Conservation (phyloP, 2,113 vertebrate species). For the Paratilapia polleni region DNA sequence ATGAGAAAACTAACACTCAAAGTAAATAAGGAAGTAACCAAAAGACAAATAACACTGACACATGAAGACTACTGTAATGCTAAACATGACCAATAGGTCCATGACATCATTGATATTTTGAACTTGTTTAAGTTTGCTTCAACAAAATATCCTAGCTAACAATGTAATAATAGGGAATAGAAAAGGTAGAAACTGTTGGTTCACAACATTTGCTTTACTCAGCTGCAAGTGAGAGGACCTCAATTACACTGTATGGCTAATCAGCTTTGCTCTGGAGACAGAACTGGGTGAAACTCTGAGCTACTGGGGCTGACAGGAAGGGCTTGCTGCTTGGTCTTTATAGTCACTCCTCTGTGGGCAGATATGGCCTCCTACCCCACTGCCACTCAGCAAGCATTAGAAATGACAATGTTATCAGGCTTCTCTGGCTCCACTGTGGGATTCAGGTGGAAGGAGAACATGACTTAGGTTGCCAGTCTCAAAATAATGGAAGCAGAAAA, state of each 20-base stretch:
- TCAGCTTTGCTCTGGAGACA: constrained; percentile 28
- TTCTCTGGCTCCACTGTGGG: constrained; percentile 1
- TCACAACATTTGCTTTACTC: background rate
- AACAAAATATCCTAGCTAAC: too few species aligned
- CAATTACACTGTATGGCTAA: constrained; percentile 32
- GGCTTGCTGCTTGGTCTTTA: background rate
- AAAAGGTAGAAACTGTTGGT: background rate
- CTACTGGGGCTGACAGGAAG: background rate
- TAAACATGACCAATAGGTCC: too few species aligned
- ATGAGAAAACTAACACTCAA: too few species aligned
- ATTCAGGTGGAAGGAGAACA: background rate
- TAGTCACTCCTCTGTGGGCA: background rate
- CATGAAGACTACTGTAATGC: too few species aligned
- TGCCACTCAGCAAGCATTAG: constrained; percentile 42
- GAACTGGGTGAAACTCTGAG: background rate
- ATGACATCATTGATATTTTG: too few species aligned
- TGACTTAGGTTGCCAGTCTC: constrained; percentile 20
- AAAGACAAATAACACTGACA: too few species aligned
- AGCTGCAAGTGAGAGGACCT: background rate
- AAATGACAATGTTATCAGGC: constrained; percentile 54
- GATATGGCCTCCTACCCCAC: constrained; percentile 35
- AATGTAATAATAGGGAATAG: too few species aligned
- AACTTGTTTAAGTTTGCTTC: too few species aligned
- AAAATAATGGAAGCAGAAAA: constrained; percentile 47
- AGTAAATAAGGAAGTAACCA: too few species aligned